phyloP scores from a whole-genome alignment of 2,888 invertebrate genomes.

The Caradrina kadenii region DNA sequence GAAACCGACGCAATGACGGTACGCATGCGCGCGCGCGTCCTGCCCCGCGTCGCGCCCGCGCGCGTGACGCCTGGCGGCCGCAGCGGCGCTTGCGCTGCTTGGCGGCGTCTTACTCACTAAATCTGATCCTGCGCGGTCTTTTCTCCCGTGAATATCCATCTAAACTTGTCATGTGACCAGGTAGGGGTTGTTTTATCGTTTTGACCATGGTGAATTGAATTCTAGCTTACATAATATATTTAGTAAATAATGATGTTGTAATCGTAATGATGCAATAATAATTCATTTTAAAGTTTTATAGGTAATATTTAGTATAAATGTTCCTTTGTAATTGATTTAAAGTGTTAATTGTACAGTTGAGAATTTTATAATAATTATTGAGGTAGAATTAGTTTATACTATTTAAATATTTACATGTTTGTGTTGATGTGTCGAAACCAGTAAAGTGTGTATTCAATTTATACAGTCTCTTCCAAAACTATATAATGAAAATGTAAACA shows the following conservation, averaged over 20 bases:
- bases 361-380: constrained; percentile 42
- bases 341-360: constrained; percentile 47
- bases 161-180: constrained; percentile 27
- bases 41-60: constrained; percentile 78
- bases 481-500: background rate
- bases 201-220: constrained; percentile 46
- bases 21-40: constrained; percentile 86
- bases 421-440: constrained; percentile 30
- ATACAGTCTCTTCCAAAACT: background rate
- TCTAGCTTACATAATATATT: constrained; percentile 43
- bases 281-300: constrained; percentile 48
- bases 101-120: constrained; percentile 79
- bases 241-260: constrained; percentile 40
- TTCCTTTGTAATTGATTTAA: constrained; percentile 49
- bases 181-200: constrained; percentile 11
- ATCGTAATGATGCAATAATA: constrained; percentile 63
- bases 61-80: constrained; percentile 87
- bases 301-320: constrained; percentile 49
- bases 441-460: background rate
- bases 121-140: constrained; percentile 69
- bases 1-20: constrained; percentile 95
- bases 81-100: constrained; percentile 79
- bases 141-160: constrained; percentile 63
- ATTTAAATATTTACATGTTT: constrained; percentile 16
- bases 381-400: constrained; percentile 33